These are phyloP conservation scores for Abrostola tripartita DNA, from an alignment of 2,888 invertebrate species.

Conservation along the genomic window DNA sequence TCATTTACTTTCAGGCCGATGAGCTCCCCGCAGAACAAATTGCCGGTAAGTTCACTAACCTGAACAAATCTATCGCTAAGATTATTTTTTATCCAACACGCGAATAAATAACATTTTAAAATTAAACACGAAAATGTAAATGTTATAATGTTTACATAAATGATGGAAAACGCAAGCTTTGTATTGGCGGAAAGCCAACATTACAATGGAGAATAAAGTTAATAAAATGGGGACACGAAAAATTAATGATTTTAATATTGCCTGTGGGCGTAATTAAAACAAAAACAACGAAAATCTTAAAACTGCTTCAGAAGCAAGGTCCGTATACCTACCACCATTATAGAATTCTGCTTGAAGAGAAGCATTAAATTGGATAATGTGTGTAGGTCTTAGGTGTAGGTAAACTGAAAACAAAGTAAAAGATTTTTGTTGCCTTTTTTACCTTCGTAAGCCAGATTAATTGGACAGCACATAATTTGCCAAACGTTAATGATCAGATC, in stretches of 20 bases:
- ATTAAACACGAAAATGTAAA: constrained; percentile 57
- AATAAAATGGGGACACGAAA: constrained; percentile 73
- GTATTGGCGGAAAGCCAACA: constrained; percentile 73
- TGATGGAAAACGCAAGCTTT: constrained; percentile 69
- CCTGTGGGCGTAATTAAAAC: constrained; percentile 73
- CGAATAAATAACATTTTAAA: constrained; percentile 50
- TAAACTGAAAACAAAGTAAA: neutral
- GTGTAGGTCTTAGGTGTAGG: neutral
- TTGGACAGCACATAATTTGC: constrained; percentile 15
- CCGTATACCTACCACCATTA: neutral
- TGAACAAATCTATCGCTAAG: constrained; percentile 52
- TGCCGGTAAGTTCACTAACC: constrained; percentile 91
- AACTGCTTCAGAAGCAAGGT: neutral
- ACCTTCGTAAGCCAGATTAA: constrained; percentile 15
- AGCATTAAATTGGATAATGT: neutral
- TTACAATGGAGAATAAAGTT: constrained; percentile 72
- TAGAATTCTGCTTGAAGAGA: neutral
- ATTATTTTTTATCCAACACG: constrained; percentile 52
- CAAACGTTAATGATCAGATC: constrained; percentile 25
- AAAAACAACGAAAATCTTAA: constrained; percentile 16
- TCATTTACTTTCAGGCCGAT: constrained; percentile 91
- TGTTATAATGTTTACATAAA: constrained; percentile 67
- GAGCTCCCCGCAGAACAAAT: constrained; percentile 97
- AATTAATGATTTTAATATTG: constrained; percentile 70
- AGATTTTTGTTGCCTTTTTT: neutral